Evolutionary conservation across 2,113 vertebrate species (phyloP), one percentile per base, ranked within the genome.

Genomic region (Lota lota): DNA sequence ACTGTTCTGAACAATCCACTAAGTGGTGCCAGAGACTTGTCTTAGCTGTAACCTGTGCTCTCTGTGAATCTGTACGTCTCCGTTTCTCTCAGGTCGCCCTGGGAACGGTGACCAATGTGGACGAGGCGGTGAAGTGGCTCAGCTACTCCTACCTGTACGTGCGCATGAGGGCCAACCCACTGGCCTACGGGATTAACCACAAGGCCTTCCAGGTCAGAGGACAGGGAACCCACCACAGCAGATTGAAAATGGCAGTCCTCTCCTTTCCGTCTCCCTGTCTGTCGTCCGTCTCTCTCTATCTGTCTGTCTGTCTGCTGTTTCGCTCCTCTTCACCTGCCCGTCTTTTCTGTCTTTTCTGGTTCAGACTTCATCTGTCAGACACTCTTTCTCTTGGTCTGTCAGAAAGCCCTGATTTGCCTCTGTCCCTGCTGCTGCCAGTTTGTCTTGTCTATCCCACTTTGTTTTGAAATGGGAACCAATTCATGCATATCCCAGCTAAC

Each of bases 111-210:
- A 98, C 97, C 81, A 99, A 97, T 20, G 93, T 99, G 83, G 96
- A 98, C 80, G 97, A 99, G 90, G 97, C 95, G 56, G 96, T 99
- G 84, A 98, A 95, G 91, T 99, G 97, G 97, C 92, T 98, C 83
- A 98, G 96, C 90, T 99, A 99, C 84, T 98, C 96, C 62, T 99
- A 99, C 57, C 94, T 99, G 66, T 99, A 96, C 78, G 97, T 99
- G 66, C 95, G 97, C 80, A 97, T 98, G 96, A 95, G 97, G 94
- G 95, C 94, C 90, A 99, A 99, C 88, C 96, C 97, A 61, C 93
- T 99, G 91, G 96, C 69, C 16, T 99, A 99, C 61, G 96, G 97
- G 84, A 97, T 99, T 93, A 97, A 92, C 91, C 93, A 99, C 93
- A 97, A 95, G 83, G 92, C 94, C 70, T 94, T 92, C 84, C 97